Percentiles rank a stretch among this genome's conserved stretches.
Evolutionary conservation across 2,888 invertebrate species (phyloP).

Genomic region (Conchocele bisecta): DNA sequence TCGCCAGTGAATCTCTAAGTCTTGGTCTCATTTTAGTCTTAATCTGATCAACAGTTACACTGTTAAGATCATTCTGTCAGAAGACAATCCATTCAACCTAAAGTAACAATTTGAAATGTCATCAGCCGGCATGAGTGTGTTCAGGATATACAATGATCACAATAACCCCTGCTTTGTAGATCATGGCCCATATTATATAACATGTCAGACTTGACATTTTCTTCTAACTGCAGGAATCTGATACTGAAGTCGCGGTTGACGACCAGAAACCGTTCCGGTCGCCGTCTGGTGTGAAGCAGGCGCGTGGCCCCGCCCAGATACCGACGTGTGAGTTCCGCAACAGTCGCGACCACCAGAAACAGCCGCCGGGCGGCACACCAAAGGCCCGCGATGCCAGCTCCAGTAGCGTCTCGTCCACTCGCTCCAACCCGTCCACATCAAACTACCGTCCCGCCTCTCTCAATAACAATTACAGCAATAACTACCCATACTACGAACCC

Average conservation of each 20-base stretch:
- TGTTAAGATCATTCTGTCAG: too few relatives aligned
- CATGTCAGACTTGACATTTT: too few relatives aligned
- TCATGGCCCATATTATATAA: too few relatives aligned
- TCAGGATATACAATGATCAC: too few relatives aligned
- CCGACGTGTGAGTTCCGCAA: conserved; percentile 47
- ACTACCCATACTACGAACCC: conserved; percentile 45
- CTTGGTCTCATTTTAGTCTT: too few relatives aligned
- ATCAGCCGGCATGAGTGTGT: too few relatives aligned
- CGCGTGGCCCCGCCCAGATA: not conserved
- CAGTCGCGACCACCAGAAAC: conserved; percentile 57
- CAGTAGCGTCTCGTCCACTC: conserved; percentile 75
- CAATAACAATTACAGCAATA: conserved; percentile 45
- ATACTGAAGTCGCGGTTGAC: conserved; percentile 38
- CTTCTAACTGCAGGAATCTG: conserved; percentile 54
- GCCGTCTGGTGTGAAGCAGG: conserved; percentile 16
- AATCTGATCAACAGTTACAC: too few relatives aligned
- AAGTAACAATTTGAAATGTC: too few relatives aligned
- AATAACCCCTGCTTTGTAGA: too few relatives aligned
- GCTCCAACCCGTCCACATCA: conserved; percentile 47
- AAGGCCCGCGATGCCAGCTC: conserved; percentile 73
- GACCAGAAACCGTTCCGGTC: conserved; percentile 43
- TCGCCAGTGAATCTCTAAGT: too few relatives aligned
- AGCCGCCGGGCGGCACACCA: conserved; percentile 36
- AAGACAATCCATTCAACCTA: too few relatives aligned
- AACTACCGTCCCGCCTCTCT: conserved; percentile 24